These are phyloP conservation scores for Lepidotrigona ventralis DNA, from an alignment of 1,140 invertebrate genomes.

Conservation along the genomic window DNA sequence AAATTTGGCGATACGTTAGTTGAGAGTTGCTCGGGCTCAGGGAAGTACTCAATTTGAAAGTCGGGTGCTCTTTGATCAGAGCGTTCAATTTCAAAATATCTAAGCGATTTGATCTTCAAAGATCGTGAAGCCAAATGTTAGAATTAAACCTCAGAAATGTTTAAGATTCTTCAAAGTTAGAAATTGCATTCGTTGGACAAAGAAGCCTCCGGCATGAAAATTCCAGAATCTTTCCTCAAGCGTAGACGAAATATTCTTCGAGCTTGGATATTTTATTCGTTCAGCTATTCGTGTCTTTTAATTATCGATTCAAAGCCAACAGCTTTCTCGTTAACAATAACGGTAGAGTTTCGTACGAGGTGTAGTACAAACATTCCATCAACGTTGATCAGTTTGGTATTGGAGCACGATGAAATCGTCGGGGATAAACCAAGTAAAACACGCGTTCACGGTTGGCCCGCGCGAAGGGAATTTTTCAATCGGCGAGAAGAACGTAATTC, in stretches of 20 bases:
- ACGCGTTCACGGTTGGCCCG: conserved; percentile 24
- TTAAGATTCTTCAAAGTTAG: neutral
- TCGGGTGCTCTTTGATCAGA: no score
- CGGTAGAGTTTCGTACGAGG: neutral
- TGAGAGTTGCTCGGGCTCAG: no score
- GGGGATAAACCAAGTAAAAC: conserved; percentile 44
- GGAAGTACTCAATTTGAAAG: no score
- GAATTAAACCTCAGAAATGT: neutral
- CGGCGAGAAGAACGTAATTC: conserved; percentile 60
- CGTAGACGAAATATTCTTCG: neutral
- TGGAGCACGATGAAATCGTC: conserved; percentile 29
- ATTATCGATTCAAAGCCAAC: neutral
- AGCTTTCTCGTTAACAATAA: conserved; percentile 11
- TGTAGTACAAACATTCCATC: neutral
- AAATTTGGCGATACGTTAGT: no score
- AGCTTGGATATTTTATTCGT: no score
- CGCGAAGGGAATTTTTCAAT: conserved; percentile 54
- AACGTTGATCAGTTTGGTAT: conserved; percentile 15
- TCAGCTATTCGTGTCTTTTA: no score
- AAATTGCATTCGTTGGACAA: neutral
- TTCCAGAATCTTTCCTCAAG: no score
- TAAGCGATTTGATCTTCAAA: no score
- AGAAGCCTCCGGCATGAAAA: no score
- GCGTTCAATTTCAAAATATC: no score
- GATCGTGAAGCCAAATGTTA: no score